Conservation (phyloP, 2,797 vertebrate genomes). For the Anableps anableps region DNA sequence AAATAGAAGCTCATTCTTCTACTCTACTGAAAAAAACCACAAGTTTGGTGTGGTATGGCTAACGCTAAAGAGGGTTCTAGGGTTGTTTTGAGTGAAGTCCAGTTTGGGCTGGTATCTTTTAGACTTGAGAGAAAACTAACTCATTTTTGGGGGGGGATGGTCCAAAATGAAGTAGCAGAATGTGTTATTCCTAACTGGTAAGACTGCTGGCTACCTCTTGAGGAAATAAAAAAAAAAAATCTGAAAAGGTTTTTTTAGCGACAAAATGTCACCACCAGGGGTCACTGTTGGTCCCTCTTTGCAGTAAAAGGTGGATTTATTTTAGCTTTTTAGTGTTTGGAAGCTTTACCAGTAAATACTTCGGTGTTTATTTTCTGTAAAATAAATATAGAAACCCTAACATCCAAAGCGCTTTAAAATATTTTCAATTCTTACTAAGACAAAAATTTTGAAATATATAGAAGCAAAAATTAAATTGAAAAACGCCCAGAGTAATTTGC, state of each 20-base stretch:
- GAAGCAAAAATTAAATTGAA: background rate
- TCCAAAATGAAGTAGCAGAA: background rate
- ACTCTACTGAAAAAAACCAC: too few species aligned
- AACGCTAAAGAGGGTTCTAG: too few species aligned
- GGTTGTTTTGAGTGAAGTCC: too few species aligned
- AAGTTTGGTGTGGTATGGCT: too few species aligned
- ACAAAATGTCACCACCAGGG: slow-evolving; percentile 25
- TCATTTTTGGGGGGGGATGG: too few species aligned
- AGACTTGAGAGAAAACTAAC: background rate
- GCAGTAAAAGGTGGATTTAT: background rate
- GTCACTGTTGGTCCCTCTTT: slow-evolving; percentile 20
- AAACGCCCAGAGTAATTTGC: background rate
- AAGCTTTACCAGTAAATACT: background rate
- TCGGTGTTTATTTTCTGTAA: background rate
- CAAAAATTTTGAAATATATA: background rate
- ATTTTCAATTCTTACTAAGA: background rate
- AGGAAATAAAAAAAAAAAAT: background rate
- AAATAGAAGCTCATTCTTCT: too few species aligned
- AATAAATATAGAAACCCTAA: background rate
- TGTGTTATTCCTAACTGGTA: background rate
- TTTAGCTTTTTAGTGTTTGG: background rate
- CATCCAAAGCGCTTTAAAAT: background rate
- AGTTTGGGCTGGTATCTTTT: background rate
- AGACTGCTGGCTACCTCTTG: background rate
- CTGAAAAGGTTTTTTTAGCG: slow-evolving; percentile 1